phyloP scores from a whole-genome alignment of 1,140 invertebrate genomes.

The Drosophila athabasca region DNA sequence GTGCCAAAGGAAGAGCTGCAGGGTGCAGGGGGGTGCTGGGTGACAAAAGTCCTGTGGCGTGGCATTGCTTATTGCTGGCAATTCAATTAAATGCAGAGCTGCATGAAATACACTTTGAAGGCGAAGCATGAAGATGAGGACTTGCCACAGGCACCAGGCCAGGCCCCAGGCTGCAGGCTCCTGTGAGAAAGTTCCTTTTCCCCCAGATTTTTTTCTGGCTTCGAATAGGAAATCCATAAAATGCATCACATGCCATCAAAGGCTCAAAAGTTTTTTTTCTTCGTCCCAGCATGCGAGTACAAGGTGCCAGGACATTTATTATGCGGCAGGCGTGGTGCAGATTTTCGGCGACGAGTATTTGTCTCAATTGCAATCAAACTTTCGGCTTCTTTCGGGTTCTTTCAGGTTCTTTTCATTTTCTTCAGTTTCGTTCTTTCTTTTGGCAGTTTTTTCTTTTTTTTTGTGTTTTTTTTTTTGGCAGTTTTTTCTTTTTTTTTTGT shows the following conservation, averaged over 20 bases:
- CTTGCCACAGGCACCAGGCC: neutral
- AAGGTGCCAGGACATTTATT: conserved; percentile 70
- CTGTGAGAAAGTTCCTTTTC: neutral
- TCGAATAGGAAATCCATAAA: conserved; percentile 68
- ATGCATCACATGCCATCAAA: conserved; percentile 73
- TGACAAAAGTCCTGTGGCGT: conserved; percentile 30
- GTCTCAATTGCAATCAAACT: conserved; percentile 79
- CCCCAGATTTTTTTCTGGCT: conserved; percentile 6
- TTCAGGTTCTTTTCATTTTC: conserved; percentile 34
- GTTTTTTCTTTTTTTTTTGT: conserved; percentile 18
- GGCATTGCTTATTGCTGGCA: conserved; percentile 53
- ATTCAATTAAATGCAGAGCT: conserved; percentile 80
- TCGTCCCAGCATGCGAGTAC: neutral
- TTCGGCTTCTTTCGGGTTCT: conserved; percentile 31
- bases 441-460: conserved; percentile 18
- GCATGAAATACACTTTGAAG: conserved; percentile 71
- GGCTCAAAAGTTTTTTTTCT: conserved; percentile 69
- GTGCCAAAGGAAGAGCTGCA: conserved; percentile 3
- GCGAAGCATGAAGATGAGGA: conserved; percentile 6
- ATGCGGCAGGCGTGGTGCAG: conserved; percentile 51
- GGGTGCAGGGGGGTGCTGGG: too few relatives aligned
- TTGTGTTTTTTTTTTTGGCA: conserved; percentile 38
- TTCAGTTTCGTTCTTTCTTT: conserved; percentile 2
- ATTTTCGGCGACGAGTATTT: conserved; percentile 44
- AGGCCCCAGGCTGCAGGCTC: too few relatives aligned